Percentiles rank a stretch among this genome's conserved stretches.
Evolutionary conservation across 2,113 vertebrate species (phyloP).

Genomic region (Pangasianodon hypophthalmus): DNA sequence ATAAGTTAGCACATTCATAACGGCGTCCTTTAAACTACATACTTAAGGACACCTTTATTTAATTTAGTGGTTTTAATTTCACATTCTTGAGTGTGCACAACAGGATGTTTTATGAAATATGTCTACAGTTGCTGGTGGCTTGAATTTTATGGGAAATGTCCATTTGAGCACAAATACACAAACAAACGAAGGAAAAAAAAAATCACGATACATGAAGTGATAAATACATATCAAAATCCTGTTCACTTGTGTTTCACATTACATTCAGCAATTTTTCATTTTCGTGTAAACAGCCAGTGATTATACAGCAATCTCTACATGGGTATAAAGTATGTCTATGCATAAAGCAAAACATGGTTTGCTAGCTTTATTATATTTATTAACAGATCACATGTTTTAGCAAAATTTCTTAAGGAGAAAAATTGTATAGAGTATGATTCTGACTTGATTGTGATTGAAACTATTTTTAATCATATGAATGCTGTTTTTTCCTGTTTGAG

Average conservation of each 20-base stretch:
- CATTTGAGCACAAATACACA: constrained; percentile 37
- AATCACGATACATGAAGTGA: neutral
- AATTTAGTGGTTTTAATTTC: neutral
- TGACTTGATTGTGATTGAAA: neutral
- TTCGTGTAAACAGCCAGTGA: constrained; percentile 30
- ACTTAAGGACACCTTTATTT: neutral
- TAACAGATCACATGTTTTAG: neutral
- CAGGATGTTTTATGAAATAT: constrained; percentile 36
- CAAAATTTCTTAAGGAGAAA: neutral
- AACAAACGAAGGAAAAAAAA: constrained; percentile 9
- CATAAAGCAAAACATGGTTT: constrained; percentile 23
- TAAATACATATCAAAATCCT: constrained; percentile 29
- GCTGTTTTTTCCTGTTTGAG: neutral
- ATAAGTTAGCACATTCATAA: constrained; percentile 33
- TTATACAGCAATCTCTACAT: constrained; percentile 12
- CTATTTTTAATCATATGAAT: neutral
- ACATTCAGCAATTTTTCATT: constrained; percentile 37
- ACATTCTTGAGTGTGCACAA: constrained; percentile 38
- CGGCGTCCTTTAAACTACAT: constrained; percentile 28
- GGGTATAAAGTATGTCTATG: neutral
- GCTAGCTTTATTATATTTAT: neutral
- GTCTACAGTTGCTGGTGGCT: constrained; percentile 53
- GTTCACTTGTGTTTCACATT: constrained; percentile 37
- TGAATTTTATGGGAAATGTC: constrained; percentile 22
- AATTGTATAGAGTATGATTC: neutral